Percentiles rank a stretch among this genome's conserved stretches.
Conservation (phyloP, 64 coral and sea anemone genomes). For the Montipora capricornis region DNA sequence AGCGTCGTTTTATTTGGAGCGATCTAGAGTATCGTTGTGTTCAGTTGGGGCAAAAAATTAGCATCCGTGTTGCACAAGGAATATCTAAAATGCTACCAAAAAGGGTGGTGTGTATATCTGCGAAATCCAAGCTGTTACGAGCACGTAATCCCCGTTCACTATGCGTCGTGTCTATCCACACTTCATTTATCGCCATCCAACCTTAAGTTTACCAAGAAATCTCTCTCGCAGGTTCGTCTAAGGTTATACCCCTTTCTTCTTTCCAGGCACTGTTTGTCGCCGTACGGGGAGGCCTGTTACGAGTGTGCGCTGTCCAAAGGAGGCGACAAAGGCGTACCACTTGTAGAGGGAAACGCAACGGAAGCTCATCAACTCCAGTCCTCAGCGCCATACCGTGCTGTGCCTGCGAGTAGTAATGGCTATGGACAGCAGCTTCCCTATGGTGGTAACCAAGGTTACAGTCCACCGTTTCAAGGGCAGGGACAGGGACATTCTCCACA, state of each 20-base stretch:
- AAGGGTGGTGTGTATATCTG: neutral
- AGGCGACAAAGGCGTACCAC: conserved; percentile 76
- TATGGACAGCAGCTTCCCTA: conserved; percentile 46
- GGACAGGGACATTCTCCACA: neutral
- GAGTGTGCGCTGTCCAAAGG: conserved; percentile 89
- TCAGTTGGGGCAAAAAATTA: too few relatives aligned
- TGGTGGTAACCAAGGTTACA: conserved; percentile 23
- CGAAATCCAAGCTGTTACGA: neutral
- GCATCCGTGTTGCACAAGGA: too few relatives aligned
- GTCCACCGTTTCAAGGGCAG: conserved; percentile 20
- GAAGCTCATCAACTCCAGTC: neutral
- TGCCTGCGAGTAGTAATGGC: conserved; percentile 10
- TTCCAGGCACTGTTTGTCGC: conserved; percentile 84
- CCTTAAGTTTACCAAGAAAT: neutral
- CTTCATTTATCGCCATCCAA: neutral
- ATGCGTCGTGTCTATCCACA: neutral
- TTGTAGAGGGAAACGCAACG: conserved; percentile 70
- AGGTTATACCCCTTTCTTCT: neutral
- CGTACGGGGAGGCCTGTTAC: conserved; percentile 90
- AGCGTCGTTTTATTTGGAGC: too few relatives aligned
- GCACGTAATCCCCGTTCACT: neutral
- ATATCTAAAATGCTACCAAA: neutral
- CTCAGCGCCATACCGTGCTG: conserved; percentile 1
- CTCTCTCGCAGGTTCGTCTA: too few relatives aligned
- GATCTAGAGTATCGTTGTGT: too few relatives aligned